Evolutionary conservation across 1,140 invertebrate genomes (phyloP), one percentile per base, ranked within the genome.

Genomic region (Orussus abietinus): DNA sequence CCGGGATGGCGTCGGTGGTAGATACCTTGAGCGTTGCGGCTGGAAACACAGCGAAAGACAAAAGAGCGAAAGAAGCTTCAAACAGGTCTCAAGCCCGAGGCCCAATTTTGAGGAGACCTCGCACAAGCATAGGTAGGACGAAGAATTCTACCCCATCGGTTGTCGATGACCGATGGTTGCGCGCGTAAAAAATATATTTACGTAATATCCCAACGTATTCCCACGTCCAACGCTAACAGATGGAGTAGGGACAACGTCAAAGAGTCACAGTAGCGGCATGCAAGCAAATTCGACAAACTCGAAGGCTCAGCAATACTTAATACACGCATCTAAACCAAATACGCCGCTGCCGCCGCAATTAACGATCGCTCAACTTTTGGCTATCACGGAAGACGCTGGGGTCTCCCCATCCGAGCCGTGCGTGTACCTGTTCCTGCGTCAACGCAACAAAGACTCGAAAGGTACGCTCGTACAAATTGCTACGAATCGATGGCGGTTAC

Each of bases 41-140:
- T 31, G 88, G 86, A 30, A 83, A 85, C 40, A 86, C 84, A 3
- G 86, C 86, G 22, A 88, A 88, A 68, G 88, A 89, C 62, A 91
- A 91, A 68, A 78, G 87, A 28, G 77, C 83, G 17, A 89, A 88
- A 55, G 85, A 88, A 62, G 81, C 79, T 1, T 85, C 84, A 48
- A 85, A 84, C 55, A 64, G 66, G 19, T 66, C 66, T 2, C 67
- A 72, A 46, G 62, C 59, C 12, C 62, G 66, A 34, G 57, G 55
- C 14, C 65, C 71, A 4, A 49, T 62, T 5, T 38, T 67, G 4
- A 50, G 62, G 45, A 71, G 62, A 45, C 18, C 53, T 10, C 62
- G 64, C 36, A 49, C 59, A 33, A 66, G 55, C 49, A 36, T 55
- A 42, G 65, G 67, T 65, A 57, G 31, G 45, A 47, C 22, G 31